Evolutionary conservation across 2,797 vertebrate genomes (phyloP).

Genomic region (Sparidentex hasta): DNA sequence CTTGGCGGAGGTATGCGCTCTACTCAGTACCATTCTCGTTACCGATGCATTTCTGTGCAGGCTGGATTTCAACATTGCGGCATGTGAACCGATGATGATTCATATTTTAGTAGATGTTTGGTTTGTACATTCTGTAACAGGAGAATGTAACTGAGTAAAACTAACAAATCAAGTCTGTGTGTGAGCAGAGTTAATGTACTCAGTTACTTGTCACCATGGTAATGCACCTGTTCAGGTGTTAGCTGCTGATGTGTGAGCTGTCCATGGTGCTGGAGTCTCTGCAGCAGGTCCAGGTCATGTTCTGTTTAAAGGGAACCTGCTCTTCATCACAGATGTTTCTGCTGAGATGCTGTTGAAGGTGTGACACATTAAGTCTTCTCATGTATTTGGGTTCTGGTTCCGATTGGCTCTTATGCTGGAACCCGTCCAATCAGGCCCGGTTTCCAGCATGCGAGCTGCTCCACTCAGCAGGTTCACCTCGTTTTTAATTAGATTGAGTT

Average conservation of each 20-base stretch:
- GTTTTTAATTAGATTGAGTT: background rate
- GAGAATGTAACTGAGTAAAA: background rate
- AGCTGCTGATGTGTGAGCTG: slow-evolving; percentile 2
- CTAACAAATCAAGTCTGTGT: background rate
- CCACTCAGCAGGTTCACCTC: slow-evolving; percentile 33
- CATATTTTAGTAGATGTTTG: background rate
- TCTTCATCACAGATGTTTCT: fast-evolving
- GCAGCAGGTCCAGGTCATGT: background rate
- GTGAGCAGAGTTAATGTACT: background rate
- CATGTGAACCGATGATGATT: background rate
- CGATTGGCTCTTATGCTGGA: background rate
- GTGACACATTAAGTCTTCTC: background rate
- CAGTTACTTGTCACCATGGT: background rate
- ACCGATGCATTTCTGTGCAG: background rate
- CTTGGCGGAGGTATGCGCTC: no score
- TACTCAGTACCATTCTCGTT: no score
- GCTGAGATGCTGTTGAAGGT: background rate
- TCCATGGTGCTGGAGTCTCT: slow-evolving; percentile 58
- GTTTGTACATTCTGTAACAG: background rate
- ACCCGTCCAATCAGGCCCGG: slow-evolving; percentile 4
- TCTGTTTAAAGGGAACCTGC: background rate
- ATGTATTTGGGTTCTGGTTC: no score
- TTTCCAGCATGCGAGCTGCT: background rate
- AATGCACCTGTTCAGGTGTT: background rate
- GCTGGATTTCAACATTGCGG: no score